Base-by-base conservation (phyloP, 2,888 invertebrate species). In the Schizotus pectinicornis region DNA sequence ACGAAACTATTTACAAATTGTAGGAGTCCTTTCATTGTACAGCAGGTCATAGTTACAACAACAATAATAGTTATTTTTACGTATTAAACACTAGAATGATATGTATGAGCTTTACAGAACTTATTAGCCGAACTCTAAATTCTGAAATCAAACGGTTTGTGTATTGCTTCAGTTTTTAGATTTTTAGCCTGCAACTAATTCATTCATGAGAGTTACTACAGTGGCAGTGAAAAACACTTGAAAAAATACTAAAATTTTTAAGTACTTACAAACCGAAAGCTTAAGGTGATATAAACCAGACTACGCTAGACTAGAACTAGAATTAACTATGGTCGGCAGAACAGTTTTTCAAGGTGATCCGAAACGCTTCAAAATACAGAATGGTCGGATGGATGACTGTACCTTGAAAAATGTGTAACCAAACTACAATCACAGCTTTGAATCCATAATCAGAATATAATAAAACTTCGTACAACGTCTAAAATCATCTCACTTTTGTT, bases 401-500 rank as follows among this genome's bases (percentile, higher is more conserved):
- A 61, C 60, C 51, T 67, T 67, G 68, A 71, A 71, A 73, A 73
- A 58, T 62, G 70, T 70, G 65, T 69, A 63, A 68, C 70, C 67
- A 70, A 71, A 71, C 74, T 76, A 78, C 75, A 77, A 79, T 78
- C 78, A 79, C 79, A 79, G 79, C 75, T 76, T 72, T 71, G 71
- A 72, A 77, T 75, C 69, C 72, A 70, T 72, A 70, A 71, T 74
- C 70, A 73, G 72, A 74, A 70, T 67, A 67, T 68, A 61, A 67
- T 66, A 67, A 69, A 68, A 65, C 64, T 68, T 77, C 75, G 69
- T 77, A 77, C 76, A 76, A 71, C 70, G 70, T 76, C 77, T 77
- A 78, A 78, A 77, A 70, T 72, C 77, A 75, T 80, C 80, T 80
- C 80, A 79, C 80, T 80, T 80, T 80, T 79, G 78, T 79, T 80